Evolutionary conservation across 2,797 vertebrate species (phyloP).

Genomic region (Valencia hispanica): DNA sequence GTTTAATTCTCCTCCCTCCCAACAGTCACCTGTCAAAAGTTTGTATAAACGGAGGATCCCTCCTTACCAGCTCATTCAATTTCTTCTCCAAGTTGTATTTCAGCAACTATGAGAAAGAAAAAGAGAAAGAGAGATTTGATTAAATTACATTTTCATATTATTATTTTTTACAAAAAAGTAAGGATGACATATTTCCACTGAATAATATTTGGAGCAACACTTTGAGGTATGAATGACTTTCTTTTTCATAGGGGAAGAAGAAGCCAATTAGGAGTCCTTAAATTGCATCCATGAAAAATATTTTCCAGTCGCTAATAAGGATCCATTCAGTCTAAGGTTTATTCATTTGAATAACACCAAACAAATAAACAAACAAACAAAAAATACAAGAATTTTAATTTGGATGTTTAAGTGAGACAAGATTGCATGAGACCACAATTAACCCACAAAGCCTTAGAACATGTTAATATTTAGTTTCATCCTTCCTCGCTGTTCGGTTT

Average conservation of each 20-base stretch:
- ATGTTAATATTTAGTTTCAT: neutral
- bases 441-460: neutral
- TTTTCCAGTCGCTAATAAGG: neutral
- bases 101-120: constrained; percentile 83
- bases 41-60: constrained; percentile 71
- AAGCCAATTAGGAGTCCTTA: neutral
- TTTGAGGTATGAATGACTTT: no score
- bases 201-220: neutral
- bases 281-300: neutral
- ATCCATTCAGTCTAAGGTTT: neutral
- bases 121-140: constrained; percentile 41
- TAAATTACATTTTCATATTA: neutral
- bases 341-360: neutral
- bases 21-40: constrained; percentile 73
- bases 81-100: constrained; percentile 95
- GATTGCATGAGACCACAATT: neutral
- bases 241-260: neutral
- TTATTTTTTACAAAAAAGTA: neutral
- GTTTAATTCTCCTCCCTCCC: constrained; percentile 73
- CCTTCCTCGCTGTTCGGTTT: neutral
- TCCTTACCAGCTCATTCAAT: constrained; percentile 92
- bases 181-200: neutral
- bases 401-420: neutral
- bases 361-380: neutral
- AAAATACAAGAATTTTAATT: neutral